Evolutionary conservation across 92 coral and sea anemone genomes (phyloP).

Genomic region (Virgularia gustaviana): DNA sequence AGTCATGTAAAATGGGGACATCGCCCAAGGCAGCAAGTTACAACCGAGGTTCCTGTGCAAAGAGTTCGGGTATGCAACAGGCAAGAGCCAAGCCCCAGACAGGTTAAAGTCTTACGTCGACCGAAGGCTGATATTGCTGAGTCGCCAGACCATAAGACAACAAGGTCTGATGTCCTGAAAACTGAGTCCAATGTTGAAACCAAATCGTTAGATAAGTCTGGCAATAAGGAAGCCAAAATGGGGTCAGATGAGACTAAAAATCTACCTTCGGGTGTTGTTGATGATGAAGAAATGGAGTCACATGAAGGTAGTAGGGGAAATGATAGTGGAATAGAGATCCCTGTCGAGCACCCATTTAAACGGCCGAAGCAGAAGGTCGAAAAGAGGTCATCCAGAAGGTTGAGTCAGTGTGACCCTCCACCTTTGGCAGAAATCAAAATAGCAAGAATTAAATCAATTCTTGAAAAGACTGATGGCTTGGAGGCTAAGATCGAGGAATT

Average conservation of each 20-base stretch:
- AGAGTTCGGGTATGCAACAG: too few species aligned
- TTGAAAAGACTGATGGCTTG: constrained; percentile 35
- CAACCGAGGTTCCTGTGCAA: too few species aligned
- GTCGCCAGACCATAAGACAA: too few species aligned
- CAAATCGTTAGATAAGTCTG: too few species aligned
- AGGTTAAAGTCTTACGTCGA: too few species aligned
- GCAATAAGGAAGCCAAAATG: too few species aligned
- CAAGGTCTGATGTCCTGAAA: too few species aligned
- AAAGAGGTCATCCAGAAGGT: background rate
- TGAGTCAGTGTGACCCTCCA: constrained; percentile 35
- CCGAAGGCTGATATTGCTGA: too few species aligned
- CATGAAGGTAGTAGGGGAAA: background rate
- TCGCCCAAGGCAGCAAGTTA: too few species aligned
- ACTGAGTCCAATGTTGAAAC: too few species aligned
- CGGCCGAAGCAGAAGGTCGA: background rate
- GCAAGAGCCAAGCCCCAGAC: too few species aligned
- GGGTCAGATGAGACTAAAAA: background rate
- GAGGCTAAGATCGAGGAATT: constrained; percentile 52
- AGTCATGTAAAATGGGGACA: too few species aligned
- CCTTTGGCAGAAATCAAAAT: constrained; percentile 35
- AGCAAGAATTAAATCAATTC: constrained; percentile 47
- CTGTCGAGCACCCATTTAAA: background rate
- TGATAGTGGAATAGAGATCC: background rate
- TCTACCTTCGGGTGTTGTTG: background rate
- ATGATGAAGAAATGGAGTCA: background rate